Base-by-base conservation (phyloP, 2,888 invertebrate genomes). In the Drosophila affinis region DNA sequence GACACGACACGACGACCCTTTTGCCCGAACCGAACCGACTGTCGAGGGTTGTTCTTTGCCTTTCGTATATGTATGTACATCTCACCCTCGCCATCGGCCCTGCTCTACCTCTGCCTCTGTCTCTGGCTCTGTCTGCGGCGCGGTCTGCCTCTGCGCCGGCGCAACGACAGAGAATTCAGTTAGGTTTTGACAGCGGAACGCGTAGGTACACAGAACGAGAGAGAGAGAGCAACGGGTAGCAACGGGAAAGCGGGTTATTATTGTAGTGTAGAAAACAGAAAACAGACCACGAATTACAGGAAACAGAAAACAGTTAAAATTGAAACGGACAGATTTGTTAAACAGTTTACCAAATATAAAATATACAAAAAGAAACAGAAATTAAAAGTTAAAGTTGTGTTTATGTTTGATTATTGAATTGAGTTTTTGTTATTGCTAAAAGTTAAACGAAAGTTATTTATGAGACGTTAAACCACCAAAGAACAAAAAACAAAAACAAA, bases 171-270 rank as follows among this genome's bases (percentile, higher is more conserved):
- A 63, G 60, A 61, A 61, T 77, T 90, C 83, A 90, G 90, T 91
- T 88, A 88, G 89, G 81, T 83, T 89, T 90, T 80, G 81, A 81
- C 89, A 81, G 77, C 84, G 78, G 65, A 89, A 81, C 88, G 87
- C 70, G 77, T 72, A 88, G 91, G 88, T 89, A 82, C 89, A 78
- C 34, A 62, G 12, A 5, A 0, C 2, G 34, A 34, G 34, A 14
- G 34, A 34, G 34, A 6, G 39, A n/a, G 39, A 39, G 65, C 29
- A 65, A 51, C 65, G 65, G 65, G 65, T 57, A 67, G 70, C 71
- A 72, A 54, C 54, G 81, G 81, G 85, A 70, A 59, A 70, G 68
- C 70, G 81, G 81, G 85, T 62, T 55, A 69, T 62, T 72, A 62
- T 51, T 65, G 54, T 55, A 64, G 72, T 47, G 39, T 70, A 65